Evolutionary conservation across 64 coral and sea anemone genomes (phyloP).

Genomic region (Cladopsammia gracilis): DNA sequence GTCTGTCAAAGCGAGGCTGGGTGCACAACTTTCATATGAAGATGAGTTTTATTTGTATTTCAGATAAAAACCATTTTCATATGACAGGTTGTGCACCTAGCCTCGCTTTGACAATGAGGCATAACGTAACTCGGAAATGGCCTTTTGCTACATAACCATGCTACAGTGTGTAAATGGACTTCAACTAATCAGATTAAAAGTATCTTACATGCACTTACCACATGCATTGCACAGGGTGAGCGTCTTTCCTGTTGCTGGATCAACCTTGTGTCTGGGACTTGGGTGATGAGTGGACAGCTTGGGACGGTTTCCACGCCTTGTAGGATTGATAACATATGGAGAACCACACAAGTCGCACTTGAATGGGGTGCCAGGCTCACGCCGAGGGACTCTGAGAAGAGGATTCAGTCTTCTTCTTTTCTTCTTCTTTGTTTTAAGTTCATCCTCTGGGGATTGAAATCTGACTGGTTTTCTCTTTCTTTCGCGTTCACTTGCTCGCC

Average conservation of each 20-base stretch:
- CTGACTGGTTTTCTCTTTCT: conserved; percentile 85
- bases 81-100: too few relatives aligned
- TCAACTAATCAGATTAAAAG: background rate
- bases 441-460: conserved; percentile 73
- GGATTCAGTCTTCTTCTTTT: conserved; percentile 67
- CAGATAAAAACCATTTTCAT: too few relatives aligned
- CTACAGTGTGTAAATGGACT: too few relatives aligned
- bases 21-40: too few relatives aligned
- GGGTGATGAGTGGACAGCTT: conserved; percentile 89
- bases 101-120: too few relatives aligned
- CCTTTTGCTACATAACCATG: too few relatives aligned
- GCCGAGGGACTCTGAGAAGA: conserved; percentile 31
- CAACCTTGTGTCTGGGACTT: conserved; percentile 93
- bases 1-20: too few relatives aligned
- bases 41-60: too few relatives aligned
- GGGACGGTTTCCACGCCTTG: conserved; percentile 87
- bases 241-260: conserved; percentile 90
- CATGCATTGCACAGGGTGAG: conserved; percentile 98
- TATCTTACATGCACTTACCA: conserved; percentile 60
- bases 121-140: too few relatives aligned
- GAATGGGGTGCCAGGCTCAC: conserved; percentile 75
- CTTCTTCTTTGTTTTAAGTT: conserved; percentile 79
- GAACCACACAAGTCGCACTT: conserved; percentile 99
- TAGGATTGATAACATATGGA: conserved; percentile 93
- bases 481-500: conserved; percentile 74